A percentile compares a stretch with the other conserved stretches of the same genome.
Conservation (phyloP, 1,140 invertebrate genomes). For the Caenorhabditis inopinata region DNA sequence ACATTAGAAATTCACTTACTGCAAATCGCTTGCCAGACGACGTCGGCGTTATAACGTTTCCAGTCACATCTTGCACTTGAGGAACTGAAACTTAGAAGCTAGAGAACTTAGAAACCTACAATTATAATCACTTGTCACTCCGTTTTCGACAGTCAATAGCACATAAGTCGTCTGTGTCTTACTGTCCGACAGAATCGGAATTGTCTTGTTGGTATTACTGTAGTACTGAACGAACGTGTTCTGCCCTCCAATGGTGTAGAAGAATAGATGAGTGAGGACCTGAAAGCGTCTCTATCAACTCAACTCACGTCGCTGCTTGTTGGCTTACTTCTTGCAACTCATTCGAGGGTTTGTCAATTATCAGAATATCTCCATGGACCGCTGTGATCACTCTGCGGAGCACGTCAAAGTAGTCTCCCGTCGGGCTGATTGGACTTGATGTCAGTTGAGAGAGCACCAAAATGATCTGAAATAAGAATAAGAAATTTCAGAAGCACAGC, state of each 20-base stretch:
- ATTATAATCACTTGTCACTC: background rate
- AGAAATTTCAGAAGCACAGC: too few relatives aligned
- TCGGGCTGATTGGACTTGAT: background rate
- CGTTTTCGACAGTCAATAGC: background rate
- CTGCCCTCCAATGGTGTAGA: background rate
- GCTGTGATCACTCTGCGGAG: background rate
- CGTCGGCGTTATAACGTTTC: background rate
- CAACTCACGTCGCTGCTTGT: background rate
- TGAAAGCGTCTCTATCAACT: background rate
- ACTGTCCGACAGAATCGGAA: background rate
- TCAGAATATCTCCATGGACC: conserved; percentile 9
- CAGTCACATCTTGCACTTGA: background rate
- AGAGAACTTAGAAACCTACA: too few relatives aligned
- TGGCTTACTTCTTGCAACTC: too few relatives aligned
- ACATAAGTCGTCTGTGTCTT: background rate
- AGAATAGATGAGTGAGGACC: background rate
- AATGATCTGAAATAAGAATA: conserved; percentile 13
- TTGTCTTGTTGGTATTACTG: background rate
- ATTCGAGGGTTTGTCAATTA: background rate
- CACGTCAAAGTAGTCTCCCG: conserved; percentile 1
- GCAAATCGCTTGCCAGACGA: background rate
- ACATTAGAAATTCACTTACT: background rate
- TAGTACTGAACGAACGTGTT: background rate
- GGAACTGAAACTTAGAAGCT: background rate
- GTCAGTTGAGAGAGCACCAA: background rate